Evolutionary conservation across 2,888 invertebrate species (phyloP), one percentile per base, ranked within the genome.

Genomic region (Nemotelus nigrinus): DNA sequence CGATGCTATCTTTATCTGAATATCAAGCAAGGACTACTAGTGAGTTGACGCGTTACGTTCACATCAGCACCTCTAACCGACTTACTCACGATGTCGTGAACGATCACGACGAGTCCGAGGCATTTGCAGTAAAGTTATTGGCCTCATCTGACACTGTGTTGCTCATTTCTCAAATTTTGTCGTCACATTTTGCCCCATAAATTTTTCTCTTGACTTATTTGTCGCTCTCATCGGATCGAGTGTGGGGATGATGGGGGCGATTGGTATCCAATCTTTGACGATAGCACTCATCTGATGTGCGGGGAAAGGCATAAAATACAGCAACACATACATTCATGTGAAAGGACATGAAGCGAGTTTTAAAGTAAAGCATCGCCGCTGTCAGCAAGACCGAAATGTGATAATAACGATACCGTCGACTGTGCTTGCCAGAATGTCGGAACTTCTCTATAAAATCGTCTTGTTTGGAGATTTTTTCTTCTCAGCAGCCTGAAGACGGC

Each of bases 171-270:
- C 53, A 70, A 70, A 70, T 70, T 55, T 70, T 70, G 70, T 70
- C 70, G 55, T 70, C 70, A 70, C 70, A 70, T 70, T 55, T 70
- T 70, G 70, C 70, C 70, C 53, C 70, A 70, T 70, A 70, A 70
- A 70, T 70, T 70, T 70, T 55, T 41, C 39, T 25, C 55, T 70
- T 53, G 70, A 70, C 55, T 70, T 70, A 55, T 67, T 67, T 67
- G 67, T 67, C 67, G 67, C 55, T 55, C 55, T 70, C 55, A 70
- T 70, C 45, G 70, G 70, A 25, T 25, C 25, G 25, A 25, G 25
- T 25, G 25, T 25, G 25, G 25, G 25, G 25, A 25, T 25, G 25
- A 25, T 25, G 25, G 25, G 25, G 3, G 10, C 70, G 41, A 70
- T 70, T 55, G 70, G 70, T 55, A 41, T 53, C 50, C 41, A 43